Percentiles rank a stretch among this genome's conserved stretches.
These are phyloP conservation scores for Phaonia tiefii DNA, from an alignment of 2,888 invertebrate genomes.

Conservation along the genomic window DNA sequence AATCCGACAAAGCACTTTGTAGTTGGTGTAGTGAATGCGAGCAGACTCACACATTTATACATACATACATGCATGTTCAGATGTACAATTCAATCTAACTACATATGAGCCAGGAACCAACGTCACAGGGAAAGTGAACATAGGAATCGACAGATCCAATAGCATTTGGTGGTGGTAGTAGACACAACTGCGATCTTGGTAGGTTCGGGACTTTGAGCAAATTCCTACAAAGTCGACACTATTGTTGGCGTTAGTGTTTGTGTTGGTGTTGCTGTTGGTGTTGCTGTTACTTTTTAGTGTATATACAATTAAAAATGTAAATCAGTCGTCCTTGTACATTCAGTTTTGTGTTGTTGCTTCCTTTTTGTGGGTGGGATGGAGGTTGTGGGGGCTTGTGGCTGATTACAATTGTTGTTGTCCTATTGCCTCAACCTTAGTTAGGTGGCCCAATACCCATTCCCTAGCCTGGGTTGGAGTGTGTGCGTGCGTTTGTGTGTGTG, in stretches of 20 bases:
- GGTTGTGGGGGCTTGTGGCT: constrained; percentile 56
- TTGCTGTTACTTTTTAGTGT: constrained; percentile 40
- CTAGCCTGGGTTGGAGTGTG: not conserved
- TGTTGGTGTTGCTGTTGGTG: constrained; percentile 55
- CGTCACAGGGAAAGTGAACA: not conserved
- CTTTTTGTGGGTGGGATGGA: constrained; percentile 48
- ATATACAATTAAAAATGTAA: constrained; percentile 76
- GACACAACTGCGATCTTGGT: constrained; percentile 22
- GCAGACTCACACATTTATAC: not conserved
- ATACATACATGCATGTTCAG: constrained; percentile 4
- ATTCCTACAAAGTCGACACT: constrained; percentile 46
- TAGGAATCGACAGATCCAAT: not conserved
- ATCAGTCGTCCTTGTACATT: constrained; percentile 72
- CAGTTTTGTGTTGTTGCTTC: constrained; percentile 30
- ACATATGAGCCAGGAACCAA: too few species aligned
- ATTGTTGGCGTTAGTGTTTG: constrained; percentile 55
- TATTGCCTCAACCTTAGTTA: constrained; percentile 48
- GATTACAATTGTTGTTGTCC: constrained; percentile 47
- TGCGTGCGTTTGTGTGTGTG: constrained; percentile 1
- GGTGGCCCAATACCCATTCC: constrained; percentile 21
- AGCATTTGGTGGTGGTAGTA: not conserved
- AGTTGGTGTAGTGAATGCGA: constrained; percentile 3
- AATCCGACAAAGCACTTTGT: constrained; percentile 30
- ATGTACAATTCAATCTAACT: too few species aligned
- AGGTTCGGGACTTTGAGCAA: constrained; percentile 43